A percentile compares a stretch with the other conserved stretches of the same genome.
These are phyloP conservation scores for Lamellibrachia columna DNA, from an alignment of 2,888 invertebrate genomes.

Conservation along the genomic window DNA sequence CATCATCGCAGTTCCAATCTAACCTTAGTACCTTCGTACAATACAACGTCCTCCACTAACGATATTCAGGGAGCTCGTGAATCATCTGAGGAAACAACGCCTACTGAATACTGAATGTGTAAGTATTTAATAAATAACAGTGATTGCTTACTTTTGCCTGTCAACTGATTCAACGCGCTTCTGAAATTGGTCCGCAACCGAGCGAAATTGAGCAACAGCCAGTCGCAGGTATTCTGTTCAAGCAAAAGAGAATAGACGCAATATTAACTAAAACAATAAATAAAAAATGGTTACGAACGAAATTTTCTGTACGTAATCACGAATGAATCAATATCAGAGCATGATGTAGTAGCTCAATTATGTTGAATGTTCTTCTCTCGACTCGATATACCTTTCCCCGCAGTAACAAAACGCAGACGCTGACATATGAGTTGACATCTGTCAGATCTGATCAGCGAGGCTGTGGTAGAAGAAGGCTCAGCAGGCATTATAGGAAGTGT, in stretches of 20 bases:
- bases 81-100: not conserved
- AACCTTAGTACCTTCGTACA: not conserved
- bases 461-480: too few relatives aligned
- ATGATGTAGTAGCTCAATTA: too few relatives aligned
- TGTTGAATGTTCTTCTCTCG: too few relatives aligned
- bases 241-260: not conserved
- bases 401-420: too few relatives aligned
- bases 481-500: too few relatives aligned
- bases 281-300: not conserved
- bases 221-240: constrained; percentile 38
- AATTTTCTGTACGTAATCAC: not conserved
- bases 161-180: constrained; percentile 31
- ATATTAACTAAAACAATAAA: not conserved
- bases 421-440: too few relatives aligned
- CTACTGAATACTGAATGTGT: not conserved
- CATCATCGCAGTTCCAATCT: too few relatives aligned
- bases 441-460: too few relatives aligned
- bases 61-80: not conserved
- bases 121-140: not conserved
- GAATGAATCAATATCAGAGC: too few relatives aligned
- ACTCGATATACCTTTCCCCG: too few relatives aligned
- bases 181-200: constrained; percentile 37
- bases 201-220: constrained; percentile 39
- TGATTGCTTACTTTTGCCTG: constrained; percentile 27
- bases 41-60: not conserved